These are phyloP conservation scores for Alouatta palliata DNA, from an alignment of 2,113 vertebrate species.

Conservation along the genomic window DNA sequence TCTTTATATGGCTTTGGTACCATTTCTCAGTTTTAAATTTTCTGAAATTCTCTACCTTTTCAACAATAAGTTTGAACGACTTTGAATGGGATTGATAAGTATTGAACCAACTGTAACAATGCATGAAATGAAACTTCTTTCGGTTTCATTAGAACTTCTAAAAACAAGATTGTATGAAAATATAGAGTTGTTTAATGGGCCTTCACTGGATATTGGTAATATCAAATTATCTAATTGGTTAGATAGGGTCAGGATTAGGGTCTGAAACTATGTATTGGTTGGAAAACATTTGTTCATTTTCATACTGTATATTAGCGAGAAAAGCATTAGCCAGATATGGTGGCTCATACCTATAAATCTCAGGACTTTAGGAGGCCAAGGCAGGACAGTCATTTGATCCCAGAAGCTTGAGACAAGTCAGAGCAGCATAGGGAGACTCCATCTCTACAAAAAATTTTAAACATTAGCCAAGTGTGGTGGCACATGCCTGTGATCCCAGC, in stretches of 20 bases:
- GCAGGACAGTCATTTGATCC: too few relatives aligned
- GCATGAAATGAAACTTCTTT: conserved; percentile 36
- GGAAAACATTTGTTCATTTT: conserved; percentile 30
- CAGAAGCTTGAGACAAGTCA: too few relatives aligned
- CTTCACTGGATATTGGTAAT: not conserved
- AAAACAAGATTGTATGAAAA: not conserved
- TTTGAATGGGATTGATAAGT: conserved; percentile 44
- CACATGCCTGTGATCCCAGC: too few relatives aligned
- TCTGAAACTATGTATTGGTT: not conserved
- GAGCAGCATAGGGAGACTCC: too few relatives aligned
- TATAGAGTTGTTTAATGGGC: not conserved
- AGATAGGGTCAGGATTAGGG: not conserved
- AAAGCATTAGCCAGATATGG: too few relatives aligned
- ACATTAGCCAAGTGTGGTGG: too few relatives aligned
- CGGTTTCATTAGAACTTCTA: not conserved
- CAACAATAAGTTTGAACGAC: conserved; percentile 45
- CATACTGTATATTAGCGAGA: not conserved
- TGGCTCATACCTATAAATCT: too few relatives aligned
- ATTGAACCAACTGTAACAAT: conserved; percentile 25
- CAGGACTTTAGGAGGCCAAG: too few relatives aligned
- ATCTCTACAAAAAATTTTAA: too few relatives aligned
- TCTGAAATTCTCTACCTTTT: not conserved
- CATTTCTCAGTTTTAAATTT: conserved; percentile 39
- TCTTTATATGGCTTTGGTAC: conserved; percentile 21
- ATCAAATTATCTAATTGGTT: conserved; percentile 17